Evolutionary conservation across 2,113 vertebrate species (phyloP).

Genomic region (Heterotis niloticus): DNA sequence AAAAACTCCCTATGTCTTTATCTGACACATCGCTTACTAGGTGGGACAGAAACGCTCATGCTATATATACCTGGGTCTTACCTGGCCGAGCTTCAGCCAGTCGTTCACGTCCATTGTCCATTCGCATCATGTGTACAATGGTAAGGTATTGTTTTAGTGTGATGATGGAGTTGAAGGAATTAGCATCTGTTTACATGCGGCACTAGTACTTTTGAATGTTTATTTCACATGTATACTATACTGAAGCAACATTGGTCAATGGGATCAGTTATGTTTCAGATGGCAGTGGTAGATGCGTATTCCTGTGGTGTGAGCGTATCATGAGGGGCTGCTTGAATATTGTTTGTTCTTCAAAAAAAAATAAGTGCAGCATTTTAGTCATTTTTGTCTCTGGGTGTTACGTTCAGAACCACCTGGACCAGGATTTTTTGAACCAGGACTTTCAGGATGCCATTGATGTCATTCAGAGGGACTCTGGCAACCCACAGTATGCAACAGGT

Average conservation of each 20-base stretch:
- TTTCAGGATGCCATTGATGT: conserved; percentile 91
- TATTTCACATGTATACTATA: background rate
- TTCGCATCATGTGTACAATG: conserved; percentile 48
- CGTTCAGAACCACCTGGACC: conserved; percentile 69
- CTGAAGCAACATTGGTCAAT: too few relatives aligned
- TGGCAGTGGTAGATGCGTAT: background rate
- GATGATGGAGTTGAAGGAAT: background rate
- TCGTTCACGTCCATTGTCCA: background rate
- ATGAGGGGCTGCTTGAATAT: too few relatives aligned
- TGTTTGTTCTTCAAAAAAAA: background rate
- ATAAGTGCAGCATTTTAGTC: background rate
- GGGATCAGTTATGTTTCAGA: background rate
- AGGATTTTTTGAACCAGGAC: conserved; percentile 77
- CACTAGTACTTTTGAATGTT: background rate
- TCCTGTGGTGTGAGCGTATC: background rate
- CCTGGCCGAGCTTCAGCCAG: conserved; percentile 27
- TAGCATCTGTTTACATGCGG: background rate
- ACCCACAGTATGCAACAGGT: conserved; percentile 63
- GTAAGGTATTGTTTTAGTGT: conserved; percentile 53
- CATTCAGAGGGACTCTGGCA: conserved; percentile 79
- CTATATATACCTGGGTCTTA: conserved; percentile 47
- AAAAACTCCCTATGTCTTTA: conserved; percentile 46
- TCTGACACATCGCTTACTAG: conserved; percentile 35
- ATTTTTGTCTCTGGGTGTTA: background rate
- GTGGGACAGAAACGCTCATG: conserved; percentile 29